A percentile compares a stretch with the other conserved stretches of the same genome.
Conservation (phyloP, 2,888 invertebrate species). For the Poecilus cupreus region DNA sequence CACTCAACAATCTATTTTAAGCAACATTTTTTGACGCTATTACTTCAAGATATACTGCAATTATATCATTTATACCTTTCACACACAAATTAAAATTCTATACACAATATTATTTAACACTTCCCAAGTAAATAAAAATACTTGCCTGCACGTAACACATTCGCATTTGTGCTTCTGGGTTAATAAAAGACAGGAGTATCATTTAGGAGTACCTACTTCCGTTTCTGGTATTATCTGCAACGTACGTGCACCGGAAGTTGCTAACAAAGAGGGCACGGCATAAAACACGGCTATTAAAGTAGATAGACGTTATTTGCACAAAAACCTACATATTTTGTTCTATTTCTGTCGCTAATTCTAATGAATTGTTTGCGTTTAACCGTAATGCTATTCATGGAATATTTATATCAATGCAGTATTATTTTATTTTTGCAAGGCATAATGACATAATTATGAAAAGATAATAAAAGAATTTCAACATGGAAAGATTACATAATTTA, state of each 20-base stretch:
- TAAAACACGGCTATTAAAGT: background rate
- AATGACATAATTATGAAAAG: too few relatives aligned
- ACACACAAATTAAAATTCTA: conserved; percentile 27
- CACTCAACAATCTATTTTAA: background rate
- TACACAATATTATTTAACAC: background rate
- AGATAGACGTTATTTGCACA: conserved; percentile 5
- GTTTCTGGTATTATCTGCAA: background rate
- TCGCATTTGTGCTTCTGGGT: too few relatives aligned
- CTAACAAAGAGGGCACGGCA: background rate
- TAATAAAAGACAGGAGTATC: too few relatives aligned
- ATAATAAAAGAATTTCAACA: too few relatives aligned
- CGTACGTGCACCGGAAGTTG: background rate
- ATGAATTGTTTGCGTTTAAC: too few relatives aligned
- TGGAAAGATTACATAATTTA: too few relatives aligned
- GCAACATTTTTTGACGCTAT: background rate
- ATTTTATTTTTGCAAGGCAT: too few relatives aligned
- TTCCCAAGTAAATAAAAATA: background rate
- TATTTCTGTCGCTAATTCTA: background rate
- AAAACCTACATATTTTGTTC: background rate
- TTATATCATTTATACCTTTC: background rate
- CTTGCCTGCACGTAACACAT: background rate
- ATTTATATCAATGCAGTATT: too few relatives aligned
- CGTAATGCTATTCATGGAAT: too few relatives aligned
- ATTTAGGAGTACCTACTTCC: background rate
- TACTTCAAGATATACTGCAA: background rate